Evolutionary conservation across 1,140 invertebrate species (phyloP).

Genomic region (Cherax destructor): DNA sequence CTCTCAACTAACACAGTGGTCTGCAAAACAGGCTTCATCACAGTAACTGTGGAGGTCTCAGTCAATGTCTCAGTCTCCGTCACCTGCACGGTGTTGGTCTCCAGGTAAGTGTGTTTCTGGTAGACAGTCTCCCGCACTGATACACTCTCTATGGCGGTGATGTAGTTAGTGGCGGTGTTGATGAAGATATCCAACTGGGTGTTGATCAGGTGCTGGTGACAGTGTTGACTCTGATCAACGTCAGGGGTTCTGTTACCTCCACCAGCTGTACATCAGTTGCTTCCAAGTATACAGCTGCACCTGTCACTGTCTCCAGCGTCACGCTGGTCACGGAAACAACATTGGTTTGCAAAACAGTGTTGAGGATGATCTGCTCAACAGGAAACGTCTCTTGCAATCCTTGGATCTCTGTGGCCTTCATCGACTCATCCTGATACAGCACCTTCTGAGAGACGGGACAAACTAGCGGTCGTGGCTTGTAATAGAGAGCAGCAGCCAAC

Average conservation of each 20-base stretch:
- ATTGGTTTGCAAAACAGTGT: constrained; percentile 12
- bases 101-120: not conserved
- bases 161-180: constrained; percentile 40
- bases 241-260: not conserved
- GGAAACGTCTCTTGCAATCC: not conserved
- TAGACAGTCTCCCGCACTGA: not conserved
- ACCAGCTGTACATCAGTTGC: constrained; percentile 25
- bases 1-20: not conserved
- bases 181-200: constrained; percentile 26
- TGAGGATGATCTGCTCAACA: constrained; percentile 11
- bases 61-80: not conserved
- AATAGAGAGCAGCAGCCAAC: constrained; percentile 24
- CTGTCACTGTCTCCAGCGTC: not conserved
- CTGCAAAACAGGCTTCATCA: constrained; percentile 1
- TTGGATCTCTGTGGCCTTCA: constrained; percentile 12
- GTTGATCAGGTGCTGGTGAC: constrained; percentile 11
- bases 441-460: constrained; percentile 24
- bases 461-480: constrained; percentile 25
- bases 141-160: constrained; percentile 25
- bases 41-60: not conserved
- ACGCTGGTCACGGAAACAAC: constrained; percentile 20
- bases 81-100: not conserved
- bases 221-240: constrained; percentile 2
- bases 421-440: not conserved
- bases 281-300: not conserved